phyloP scores from a whole-genome alignment of 1,140 invertebrate species.

The Nymphalis io region DNA sequence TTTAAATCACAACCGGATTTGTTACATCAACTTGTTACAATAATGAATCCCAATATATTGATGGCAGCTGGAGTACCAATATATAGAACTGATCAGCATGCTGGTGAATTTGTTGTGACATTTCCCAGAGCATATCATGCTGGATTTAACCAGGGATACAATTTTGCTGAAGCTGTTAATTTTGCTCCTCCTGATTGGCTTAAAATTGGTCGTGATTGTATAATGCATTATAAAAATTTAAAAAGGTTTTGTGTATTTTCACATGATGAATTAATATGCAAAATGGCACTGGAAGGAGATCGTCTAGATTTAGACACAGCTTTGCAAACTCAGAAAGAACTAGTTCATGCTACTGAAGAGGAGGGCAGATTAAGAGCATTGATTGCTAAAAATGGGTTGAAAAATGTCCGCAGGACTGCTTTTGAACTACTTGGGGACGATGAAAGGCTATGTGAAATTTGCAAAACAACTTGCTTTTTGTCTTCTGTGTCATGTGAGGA shows the following conservation, averaged over 20 bases:
- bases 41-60: conserved; percentile 98
- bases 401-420: conserved; percentile 91
- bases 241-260: conserved; percentile 99
- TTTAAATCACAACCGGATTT: conserved; percentile 97
- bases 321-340: conserved; percentile 92
- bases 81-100: conserved; percentile 95
- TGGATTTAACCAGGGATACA: conserved; percentile 99
- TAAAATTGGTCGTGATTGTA: conserved; percentile 95
- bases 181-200: conserved; percentile 99
- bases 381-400: conserved; percentile 90
- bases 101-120: conserved; percentile 99
- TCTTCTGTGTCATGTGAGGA: conserved; percentile 96
- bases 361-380: conserved; percentile 89
- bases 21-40: conserved; percentile 98
- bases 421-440: conserved; percentile 98
- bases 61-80: conserved; percentile 90
- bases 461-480: conserved; percentile 98
- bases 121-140: conserved; percentile 99
- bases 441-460: conserved; percentile 95
- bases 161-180: conserved; percentile 99
- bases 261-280: conserved; percentile 99
- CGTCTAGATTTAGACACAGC: conserved; percentile 92
- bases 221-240: conserved; percentile 96
- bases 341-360: conserved; percentile 90
- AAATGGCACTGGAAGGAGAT: conserved; percentile 97